phyloP scores from a whole-genome alignment of 2,113 vertebrate species.

The Hystrix cristata region DNA sequence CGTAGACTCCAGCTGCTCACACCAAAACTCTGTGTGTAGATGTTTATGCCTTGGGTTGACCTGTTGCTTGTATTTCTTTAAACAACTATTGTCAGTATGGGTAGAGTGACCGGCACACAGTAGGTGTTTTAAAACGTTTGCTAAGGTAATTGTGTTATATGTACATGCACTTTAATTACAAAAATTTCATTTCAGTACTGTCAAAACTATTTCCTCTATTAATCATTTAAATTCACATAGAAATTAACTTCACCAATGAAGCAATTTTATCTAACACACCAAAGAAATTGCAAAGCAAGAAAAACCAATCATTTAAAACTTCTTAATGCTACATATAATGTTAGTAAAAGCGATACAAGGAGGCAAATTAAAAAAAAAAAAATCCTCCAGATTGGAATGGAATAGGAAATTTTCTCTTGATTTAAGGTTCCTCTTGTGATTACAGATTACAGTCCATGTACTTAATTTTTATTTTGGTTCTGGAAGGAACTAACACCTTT shows the following conservation, averaged over 20 bases:
- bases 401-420: constrained; percentile 76
- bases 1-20: background rate
- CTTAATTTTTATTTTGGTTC: constrained; percentile 82
- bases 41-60: background rate
- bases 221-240: constrained; percentile 63
- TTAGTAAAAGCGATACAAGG: constrained; percentile 77
- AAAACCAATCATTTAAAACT: constrained; percentile 82
- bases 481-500: constrained; percentile 83
- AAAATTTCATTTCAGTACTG: constrained; percentile 40
- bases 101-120: background rate
- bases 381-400: constrained; percentile 69
- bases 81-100: background rate
- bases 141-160: background rate
- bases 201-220: constrained; percentile 40
- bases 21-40: background rate
- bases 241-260: constrained; percentile 72
- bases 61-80: background rate
- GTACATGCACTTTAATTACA: constrained; percentile 9
- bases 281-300: constrained; percentile 72
- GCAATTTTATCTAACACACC: constrained; percentile 73
- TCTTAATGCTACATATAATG: constrained; percentile 79
- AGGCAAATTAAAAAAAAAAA: constrained; percentile 84
- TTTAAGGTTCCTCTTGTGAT: constrained; percentile 81
- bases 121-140: background rate
- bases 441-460: constrained; percentile 71